Evolutionary conservation across 2,113 vertebrate genomes (phyloP).

Genomic region (Dicrurus megarhynchus): DNA sequence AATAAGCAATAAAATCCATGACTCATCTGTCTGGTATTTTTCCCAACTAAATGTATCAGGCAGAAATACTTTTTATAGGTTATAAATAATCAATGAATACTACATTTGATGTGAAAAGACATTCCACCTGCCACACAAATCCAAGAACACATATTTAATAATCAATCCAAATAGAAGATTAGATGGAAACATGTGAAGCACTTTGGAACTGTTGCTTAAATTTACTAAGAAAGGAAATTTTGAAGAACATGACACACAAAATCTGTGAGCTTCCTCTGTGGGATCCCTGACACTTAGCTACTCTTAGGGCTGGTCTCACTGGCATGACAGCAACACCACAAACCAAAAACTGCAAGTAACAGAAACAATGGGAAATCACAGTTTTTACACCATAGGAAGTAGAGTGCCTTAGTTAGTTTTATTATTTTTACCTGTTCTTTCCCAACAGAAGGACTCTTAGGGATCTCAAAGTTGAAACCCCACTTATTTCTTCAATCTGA

Average conservation of each 20-base stretch:
- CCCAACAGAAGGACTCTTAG: slow-evolving; percentile 89
- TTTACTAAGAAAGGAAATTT: not conserved
- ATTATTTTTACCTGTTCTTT: slow-evolving; percentile 86
- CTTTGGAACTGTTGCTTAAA: not conserved
- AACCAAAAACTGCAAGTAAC: not conserved
- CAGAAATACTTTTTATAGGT: not conserved
- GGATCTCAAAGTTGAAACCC: slow-evolving; percentile 81
- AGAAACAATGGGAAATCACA: not conserved
- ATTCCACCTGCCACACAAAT: not conserved
- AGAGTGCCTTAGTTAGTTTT: not conserved
- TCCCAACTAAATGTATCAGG: not conserved
- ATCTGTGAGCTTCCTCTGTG: not conserved
- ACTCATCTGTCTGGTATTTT: not conserved
- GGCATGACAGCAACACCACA: not conserved
- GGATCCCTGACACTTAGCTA: not conserved
- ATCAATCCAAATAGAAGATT: not conserved
- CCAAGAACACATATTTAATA: not conserved
- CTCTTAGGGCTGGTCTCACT: not conserved
- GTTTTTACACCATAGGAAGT: not conserved
- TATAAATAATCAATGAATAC: not conserved
- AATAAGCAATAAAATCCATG: not conserved
- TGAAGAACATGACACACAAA: not conserved
- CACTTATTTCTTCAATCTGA: slow-evolving; percentile 87
- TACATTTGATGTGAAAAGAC: not conserved
- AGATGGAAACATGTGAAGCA: not conserved